These are phyloP conservation scores for Acanthosepion pharaonis DNA, from an alignment of 2,888 invertebrate genomes.

Conservation along the genomic window DNA sequence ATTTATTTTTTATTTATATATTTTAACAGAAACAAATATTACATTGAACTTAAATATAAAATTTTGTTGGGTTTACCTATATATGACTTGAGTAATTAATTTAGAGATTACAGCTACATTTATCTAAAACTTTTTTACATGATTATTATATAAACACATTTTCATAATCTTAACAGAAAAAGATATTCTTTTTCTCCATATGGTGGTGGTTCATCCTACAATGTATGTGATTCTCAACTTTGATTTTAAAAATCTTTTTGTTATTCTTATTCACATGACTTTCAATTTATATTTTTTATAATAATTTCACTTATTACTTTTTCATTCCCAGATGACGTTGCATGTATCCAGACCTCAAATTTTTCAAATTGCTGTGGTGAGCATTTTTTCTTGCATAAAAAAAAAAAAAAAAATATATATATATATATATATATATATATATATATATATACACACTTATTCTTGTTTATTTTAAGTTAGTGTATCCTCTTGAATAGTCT, in stretches of 20 bases:
- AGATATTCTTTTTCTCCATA: background rate
- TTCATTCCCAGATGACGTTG: slow-evolving; percentile 34
- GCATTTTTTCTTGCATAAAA: background rate
- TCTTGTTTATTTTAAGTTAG: background rate
- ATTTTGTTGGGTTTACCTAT: background rate
- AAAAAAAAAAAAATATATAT: background rate
- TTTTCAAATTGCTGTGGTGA: slow-evolving; percentile 46
- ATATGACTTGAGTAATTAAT: background rate
- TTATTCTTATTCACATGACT: background rate
- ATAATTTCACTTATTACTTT: background rate
- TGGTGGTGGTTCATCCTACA: too few relatives aligned
- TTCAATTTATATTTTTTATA: background rate
- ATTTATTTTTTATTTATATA: background rate
- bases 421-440: too few relatives aligned
- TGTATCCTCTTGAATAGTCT: background rate
- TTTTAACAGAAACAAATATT: background rate
- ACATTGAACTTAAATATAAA: background rate
- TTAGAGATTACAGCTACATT: background rate
- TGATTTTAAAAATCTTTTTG: background rate
- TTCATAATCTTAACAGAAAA: background rate
- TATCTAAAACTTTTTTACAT: background rate
- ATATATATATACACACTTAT: background rate
- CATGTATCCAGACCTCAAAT: slow-evolving; percentile 41
- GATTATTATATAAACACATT: background rate
- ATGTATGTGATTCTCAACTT: background rate